Evolutionary conservation across 1,140 invertebrate genomes (phyloP).

Genomic region (Matsumurasca onukii): DNA sequence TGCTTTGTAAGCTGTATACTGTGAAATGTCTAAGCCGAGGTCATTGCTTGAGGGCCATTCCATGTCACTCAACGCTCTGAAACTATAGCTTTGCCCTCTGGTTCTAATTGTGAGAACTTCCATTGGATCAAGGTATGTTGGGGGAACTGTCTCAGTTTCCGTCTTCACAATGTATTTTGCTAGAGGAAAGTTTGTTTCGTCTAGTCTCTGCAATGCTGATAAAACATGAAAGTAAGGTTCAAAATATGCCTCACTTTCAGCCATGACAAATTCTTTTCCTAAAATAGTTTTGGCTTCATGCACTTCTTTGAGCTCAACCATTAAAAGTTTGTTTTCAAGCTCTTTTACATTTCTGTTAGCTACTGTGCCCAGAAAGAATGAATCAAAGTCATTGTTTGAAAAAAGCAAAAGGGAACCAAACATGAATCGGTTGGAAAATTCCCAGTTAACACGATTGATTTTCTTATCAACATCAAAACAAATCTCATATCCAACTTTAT

Average conservation of each 20-base stretch:
- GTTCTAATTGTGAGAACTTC: conserved; percentile 8
- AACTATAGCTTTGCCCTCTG: neutral
- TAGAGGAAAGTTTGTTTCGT: conserved; percentile 59
- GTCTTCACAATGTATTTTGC: conserved; percentile 60
- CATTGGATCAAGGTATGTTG: conserved; percentile 37
- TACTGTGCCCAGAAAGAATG: conserved; percentile 17
- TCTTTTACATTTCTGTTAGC: conserved; percentile 19
- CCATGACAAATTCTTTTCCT: conserved; percentile 54
- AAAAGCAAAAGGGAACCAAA: conserved; percentile 24
- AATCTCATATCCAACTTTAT: conserved; percentile 19
- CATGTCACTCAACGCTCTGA: conserved; percentile 41
- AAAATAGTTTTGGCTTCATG: conserved; percentile 6
- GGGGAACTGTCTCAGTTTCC: conserved; percentile 34
- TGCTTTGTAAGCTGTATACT: conserved; percentile 57
- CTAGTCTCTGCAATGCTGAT: conserved; percentile 57
- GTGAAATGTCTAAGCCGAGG: conserved; percentile 56
- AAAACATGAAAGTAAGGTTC: conserved; percentile 66
- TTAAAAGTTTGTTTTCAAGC: conserved; percentile 4
- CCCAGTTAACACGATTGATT: conserved; percentile 23
- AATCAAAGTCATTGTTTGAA: conserved; percentile 10
- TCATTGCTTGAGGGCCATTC: conserved; percentile 49
- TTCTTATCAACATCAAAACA: conserved; percentile 30
- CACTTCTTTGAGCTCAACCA: neutral
- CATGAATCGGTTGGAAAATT: conserved; percentile 22
- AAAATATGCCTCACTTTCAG: conserved; percentile 66